Evolutionary conservation across 2,888 invertebrate species (phyloP).

Genomic region (Eilema griseolum): DNA sequence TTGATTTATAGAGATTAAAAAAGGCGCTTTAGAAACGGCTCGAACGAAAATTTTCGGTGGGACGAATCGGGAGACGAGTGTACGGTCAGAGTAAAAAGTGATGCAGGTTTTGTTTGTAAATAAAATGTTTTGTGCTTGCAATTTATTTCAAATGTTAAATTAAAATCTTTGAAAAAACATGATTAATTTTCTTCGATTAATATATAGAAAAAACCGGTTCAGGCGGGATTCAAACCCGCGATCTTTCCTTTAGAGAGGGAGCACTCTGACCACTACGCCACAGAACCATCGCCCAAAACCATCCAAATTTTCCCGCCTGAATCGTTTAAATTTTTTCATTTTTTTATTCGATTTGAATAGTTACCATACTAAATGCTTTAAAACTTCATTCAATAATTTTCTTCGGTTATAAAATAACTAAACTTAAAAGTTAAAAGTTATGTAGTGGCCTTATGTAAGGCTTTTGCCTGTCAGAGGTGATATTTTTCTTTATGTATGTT

Average conservation of each 20-base stretch:
- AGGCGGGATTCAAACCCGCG: no score
- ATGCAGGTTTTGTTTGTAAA: constrained; percentile 12
- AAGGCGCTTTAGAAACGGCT: constrained; percentile 86
- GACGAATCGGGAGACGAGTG: constrained; percentile 84
- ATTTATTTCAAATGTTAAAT: neutral
- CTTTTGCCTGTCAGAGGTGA: neutral
- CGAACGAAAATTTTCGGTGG: constrained; percentile 86
- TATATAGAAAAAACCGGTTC: no score
- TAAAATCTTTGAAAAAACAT: neutral
- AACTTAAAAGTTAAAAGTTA: no score
- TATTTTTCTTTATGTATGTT: neutral
- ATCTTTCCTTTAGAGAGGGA: no score
- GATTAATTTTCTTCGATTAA: neutral
- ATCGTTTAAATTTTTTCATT: no score
- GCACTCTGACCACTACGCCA: no score
- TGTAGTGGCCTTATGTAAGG: neutral
- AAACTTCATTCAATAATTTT: no score
- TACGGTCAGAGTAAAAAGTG: constrained; percentile 63
- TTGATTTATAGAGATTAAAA: constrained; percentile 88
- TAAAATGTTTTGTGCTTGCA: neutral
- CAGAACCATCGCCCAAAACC: no score
- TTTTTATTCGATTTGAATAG: no score
- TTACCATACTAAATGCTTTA: no score
- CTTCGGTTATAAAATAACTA: no score
- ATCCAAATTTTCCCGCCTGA: no score